phyloP scores from a whole-genome alignment of 2,888 invertebrate species.

The Coleophora flavipennella region DNA sequence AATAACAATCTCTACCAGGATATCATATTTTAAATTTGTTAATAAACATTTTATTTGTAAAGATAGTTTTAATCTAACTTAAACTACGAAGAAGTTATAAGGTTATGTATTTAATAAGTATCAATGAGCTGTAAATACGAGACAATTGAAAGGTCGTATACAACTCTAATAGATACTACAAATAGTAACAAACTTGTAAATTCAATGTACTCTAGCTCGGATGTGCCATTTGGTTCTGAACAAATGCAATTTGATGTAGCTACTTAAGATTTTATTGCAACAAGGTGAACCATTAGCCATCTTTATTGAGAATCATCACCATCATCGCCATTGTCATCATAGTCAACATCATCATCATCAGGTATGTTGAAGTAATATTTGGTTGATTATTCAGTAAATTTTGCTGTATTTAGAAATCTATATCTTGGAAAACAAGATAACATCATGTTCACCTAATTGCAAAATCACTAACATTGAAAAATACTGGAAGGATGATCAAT shows the following conservation, averaged over 20 bases:
- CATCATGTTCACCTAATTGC: conserved; percentile 9
- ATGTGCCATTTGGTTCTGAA: conserved; percentile 64
- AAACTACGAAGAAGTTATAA: conserved; percentile 61
- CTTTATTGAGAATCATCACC: no score
- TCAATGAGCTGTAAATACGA: conserved; percentile 28
- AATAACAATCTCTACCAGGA: conserved; percentile 70
- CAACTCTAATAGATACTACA: conserved; percentile 1
- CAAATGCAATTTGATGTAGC: conserved; percentile 65
- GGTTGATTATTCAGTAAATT: no score
- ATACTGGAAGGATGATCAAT: conserved; percentile 54
- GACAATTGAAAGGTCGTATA: not conserved
- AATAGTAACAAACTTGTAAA: conserved; percentile 42
- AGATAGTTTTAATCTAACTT: conserved; percentile 66
- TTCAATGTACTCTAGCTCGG: conserved; percentile 50
- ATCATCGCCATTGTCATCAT: no score
- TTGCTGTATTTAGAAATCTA: no score
- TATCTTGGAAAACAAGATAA: no score
- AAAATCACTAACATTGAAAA: conserved; percentile 24
- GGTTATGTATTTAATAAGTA: conserved; percentile 34
- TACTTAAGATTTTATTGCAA: conserved; percentile 14
- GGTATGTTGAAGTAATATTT: no score
- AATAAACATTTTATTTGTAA: conserved; percentile 57
- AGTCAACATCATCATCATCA: no score
- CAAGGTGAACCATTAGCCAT: conserved; percentile 3
- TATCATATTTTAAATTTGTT: conserved; percentile 55